Evolutionary conservation across 2,797 vertebrate genomes (phyloP).

Genomic region (Novumbra hubbsi): DNA sequence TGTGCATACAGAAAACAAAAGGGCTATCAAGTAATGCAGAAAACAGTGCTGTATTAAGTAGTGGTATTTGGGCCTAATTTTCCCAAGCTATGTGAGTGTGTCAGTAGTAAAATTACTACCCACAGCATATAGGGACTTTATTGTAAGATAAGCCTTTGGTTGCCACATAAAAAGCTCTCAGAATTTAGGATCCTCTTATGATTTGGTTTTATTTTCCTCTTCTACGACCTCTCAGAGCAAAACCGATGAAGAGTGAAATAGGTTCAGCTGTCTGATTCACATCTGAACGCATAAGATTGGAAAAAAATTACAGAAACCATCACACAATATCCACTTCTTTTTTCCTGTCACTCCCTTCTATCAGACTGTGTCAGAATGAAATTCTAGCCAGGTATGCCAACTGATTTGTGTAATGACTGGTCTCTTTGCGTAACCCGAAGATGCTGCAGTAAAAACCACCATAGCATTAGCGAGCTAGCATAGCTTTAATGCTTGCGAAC

Average conservation of each 20-base stretch:
- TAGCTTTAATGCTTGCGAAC: not conserved
- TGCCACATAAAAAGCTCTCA: slow-evolving; percentile 21
- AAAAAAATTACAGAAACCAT: slow-evolving; percentile 36
- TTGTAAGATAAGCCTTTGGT: not conserved
- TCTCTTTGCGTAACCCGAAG: not conserved
- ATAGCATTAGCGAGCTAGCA: not conserved
- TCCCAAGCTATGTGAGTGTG: not conserved
- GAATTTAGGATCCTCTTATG: not conserved
- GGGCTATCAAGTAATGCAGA: not conserved
- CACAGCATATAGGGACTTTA: not conserved
- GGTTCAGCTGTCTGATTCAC: slow-evolving; percentile 51
- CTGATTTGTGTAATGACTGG: too few species aligned
- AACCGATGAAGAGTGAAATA: slow-evolving; percentile 56
- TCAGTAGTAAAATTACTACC: not conserved
- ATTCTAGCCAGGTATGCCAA: slow-evolving; percentile 9
- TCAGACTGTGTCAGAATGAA: slow-evolving; percentile 12
- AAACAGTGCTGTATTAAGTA: too few species aligned
- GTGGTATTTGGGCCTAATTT: not conserved
- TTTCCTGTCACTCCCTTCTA: slow-evolving; percentile 31
- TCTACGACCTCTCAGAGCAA: slow-evolving; percentile 2
- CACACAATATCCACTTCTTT: slow-evolving; percentile 29
- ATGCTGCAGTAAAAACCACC: not conserved
- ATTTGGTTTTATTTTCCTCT: slow-evolving; percentile 22
- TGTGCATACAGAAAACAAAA: not conserved
- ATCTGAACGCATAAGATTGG: slow-evolving; percentile 39